Evolutionary conservation across 2,797 vertebrate genomes (phyloP).

Genomic region (Nannoperca obscura): DNA sequence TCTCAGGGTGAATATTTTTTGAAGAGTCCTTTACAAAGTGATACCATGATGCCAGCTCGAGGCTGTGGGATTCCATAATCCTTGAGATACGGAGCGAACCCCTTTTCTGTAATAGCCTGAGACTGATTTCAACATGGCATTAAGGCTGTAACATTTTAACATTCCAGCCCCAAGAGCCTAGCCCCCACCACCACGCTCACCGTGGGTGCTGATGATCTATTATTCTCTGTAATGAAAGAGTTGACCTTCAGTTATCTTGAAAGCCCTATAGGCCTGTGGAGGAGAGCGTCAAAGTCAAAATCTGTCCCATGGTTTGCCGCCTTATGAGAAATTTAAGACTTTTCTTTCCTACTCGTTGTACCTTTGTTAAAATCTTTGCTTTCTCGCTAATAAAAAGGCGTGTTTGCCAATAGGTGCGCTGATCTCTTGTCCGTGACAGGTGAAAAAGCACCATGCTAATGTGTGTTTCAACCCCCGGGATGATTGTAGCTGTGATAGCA

Average conservation of each 20-base stretch:
- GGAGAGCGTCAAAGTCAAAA: slow-evolving; percentile 58
- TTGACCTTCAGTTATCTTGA: slow-evolving; percentile 73
- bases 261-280: slow-evolving; percentile 44
- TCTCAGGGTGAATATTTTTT: slow-evolving; percentile 39
- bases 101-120: slow-evolving; percentile 46
- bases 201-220: slow-evolving; percentile 63
- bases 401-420: not conserved
- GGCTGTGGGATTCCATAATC: slow-evolving; percentile 62
- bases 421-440: slow-evolving; percentile 1
- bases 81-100: slow-evolving; percentile 54
- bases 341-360: not conserved
- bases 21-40: slow-evolving; percentile 40
- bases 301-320: slow-evolving; percentile 37
- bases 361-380: slow-evolving; percentile 19
- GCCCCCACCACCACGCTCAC: slow-evolving; percentile 23
- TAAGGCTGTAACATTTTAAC: slow-evolving; percentile 63
- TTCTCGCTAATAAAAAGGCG: not conserved
- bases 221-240: slow-evolving; percentile 76
- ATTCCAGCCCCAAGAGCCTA: slow-evolving; percentile 47
- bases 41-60: slow-evolving; percentile 36
- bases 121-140: slow-evolving; percentile 66
- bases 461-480: not conserved
- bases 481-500: slow-evolving; percentile 23
- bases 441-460: slow-evolving; percentile 5
- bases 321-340: slow-evolving; percentile 47